Evolutionary conservation across 2,888 invertebrate species (phyloP), one percentile per base, ranked within the genome.

Genomic region (Agapostemon virescens): DNA sequence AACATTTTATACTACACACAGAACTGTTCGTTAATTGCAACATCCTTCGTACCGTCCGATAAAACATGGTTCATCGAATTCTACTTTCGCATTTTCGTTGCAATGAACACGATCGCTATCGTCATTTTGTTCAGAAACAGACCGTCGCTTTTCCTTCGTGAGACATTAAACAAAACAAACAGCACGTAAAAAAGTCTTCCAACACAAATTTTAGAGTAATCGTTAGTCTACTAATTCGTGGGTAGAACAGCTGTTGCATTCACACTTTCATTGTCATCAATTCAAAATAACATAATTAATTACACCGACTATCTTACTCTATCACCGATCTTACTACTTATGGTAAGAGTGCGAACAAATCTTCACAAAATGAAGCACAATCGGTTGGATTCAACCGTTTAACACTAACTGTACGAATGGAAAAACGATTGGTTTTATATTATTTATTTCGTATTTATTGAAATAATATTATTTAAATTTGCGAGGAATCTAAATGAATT

Each of bases 1-100:
- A 55, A 55, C 61, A 23, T 52, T 71, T 68, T 55, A 64, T 58
- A 70, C 72, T 77, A 64, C 70, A 69, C 81, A 76, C 20, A 67
- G 23, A 58, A 64, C 13, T 30, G n/a, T 61, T 52, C 63, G 63
- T n/a, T 30, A 9, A 20, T 61, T 33, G 61, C 33, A 61, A 61
- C 33, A 33, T 20, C 26, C 0, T 30, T 15, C 30, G 4, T 58
- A 17, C 26, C 30, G 26, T 17, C 58, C 6, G 7, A 6, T 30
- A 30, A 30, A 58, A 58, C 11, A 52, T 52, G 2, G 11, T 52
- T 1, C 30, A 58, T 30, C 17, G 58, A 30, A 58, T 6, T 58
- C 5, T 30, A 58, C 17, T 58, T 36, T 1, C n/a, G n/a, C 36
- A 11, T 33, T 13, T 6, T n/a, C 63, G 63, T 36, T n/a, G 36